phyloP scores from a whole-genome alignment of 2,888 invertebrate species.

The Erynnis tages region DNA sequence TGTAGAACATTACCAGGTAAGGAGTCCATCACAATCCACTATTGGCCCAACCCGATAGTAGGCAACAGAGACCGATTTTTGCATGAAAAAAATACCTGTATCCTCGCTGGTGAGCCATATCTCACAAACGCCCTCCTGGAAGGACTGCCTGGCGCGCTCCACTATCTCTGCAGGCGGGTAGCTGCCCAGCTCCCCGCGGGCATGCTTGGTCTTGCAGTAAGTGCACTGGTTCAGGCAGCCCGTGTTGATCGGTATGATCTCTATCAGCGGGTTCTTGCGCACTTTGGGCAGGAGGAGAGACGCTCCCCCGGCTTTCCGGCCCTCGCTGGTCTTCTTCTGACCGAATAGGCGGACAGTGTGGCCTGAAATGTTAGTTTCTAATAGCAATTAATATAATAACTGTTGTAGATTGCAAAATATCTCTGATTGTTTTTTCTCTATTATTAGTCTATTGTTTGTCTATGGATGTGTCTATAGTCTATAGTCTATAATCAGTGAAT shows the following conservation, averaged over 20 bases:
- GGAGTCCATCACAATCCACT: no score
- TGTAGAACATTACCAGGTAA: no score
- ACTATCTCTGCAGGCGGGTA: conserved; percentile 95
- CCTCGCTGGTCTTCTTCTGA: conserved; percentile 90
- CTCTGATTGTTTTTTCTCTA: no score
- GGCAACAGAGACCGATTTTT: no score
- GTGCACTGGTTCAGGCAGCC: conserved; percentile 99
- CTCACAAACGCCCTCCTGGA: conserved; percentile 95
- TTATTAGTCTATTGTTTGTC: no score
- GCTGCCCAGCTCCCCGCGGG: conserved; percentile 97
- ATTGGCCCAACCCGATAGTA: no score
- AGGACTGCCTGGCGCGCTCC: conserved; percentile 91
- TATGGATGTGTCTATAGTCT: no score
- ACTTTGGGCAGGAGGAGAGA: conserved; percentile 95
- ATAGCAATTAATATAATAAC: no score
- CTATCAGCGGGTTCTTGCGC: conserved; percentile 96
- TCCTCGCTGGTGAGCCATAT: conserved; percentile 99
- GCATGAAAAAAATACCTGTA: no score
- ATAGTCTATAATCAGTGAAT: no score
- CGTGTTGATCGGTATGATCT: conserved; percentile 98
- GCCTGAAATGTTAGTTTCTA: no score
- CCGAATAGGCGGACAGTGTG: conserved; percentile 88
- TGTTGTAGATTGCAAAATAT: no score
- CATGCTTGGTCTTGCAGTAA: conserved; percentile 99
- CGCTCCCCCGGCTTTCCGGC: conserved; percentile 93